These are phyloP conservation scores for Dicrostonyx torquatus DNA, from an alignment of 2,797 vertebrate genomes.

Conservation along the genomic window DNA sequence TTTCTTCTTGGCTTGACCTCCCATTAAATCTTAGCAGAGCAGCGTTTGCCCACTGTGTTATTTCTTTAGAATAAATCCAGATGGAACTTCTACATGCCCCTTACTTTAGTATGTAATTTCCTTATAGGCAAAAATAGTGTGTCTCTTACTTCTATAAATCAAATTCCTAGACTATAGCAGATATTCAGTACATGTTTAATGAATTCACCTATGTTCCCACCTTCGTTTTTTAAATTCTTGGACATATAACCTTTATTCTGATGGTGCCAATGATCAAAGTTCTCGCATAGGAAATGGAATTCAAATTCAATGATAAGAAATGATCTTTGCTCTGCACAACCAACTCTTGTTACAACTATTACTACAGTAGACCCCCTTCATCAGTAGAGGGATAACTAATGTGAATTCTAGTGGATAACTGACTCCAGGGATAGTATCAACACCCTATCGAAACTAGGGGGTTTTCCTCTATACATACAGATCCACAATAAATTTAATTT, in stretches of 20 bases:
- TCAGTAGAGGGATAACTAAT: neutral
- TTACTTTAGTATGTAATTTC: neutral
- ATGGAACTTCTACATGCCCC: neutral
- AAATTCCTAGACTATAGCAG: neutral
- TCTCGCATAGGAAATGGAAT: neutral
- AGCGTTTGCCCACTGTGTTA: neutral
- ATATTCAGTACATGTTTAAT: neutral
- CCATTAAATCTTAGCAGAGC: neutral
- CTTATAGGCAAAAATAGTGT: neutral
- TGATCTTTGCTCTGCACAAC: neutral
- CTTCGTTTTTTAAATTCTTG: neutral
- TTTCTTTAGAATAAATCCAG: neutral
- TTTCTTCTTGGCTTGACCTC: neutral
- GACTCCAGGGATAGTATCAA: neutral
- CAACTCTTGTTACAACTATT: neutral
- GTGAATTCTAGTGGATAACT: neutral
- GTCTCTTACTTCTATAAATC: neutral
- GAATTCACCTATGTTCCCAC: neutral
- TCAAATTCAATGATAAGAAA: neutral
- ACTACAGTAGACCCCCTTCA: neutral
- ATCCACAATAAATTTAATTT: neutral
- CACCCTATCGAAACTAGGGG: neutral
- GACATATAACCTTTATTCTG: neutral
- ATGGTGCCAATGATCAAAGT: neutral
- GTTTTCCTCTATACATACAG: neutral